Percentiles rank a stretch among this genome's conserved stretches.
phyloP scores from a whole-genome alignment of 2,888 invertebrate genomes.

The Andrena flavipes region DNA sequence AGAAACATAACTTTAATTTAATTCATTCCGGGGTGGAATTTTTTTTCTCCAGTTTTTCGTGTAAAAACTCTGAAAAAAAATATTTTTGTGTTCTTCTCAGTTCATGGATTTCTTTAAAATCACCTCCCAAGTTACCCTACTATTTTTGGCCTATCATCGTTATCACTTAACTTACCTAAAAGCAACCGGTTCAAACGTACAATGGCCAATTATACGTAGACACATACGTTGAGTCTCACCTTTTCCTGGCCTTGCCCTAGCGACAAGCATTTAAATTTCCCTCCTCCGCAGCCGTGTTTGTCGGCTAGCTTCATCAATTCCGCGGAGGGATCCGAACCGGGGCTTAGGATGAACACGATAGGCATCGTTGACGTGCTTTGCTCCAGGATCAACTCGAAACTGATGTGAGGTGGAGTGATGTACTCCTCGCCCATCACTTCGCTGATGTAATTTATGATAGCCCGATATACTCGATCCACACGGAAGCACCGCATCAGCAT shows the following conservation, averaged over 20 bases:
- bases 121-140: no score
- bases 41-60: no score
- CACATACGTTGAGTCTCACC: conserved; percentile 84
- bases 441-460: conserved; percentile 93
- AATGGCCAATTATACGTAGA: no score
- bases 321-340: conserved; percentile 96
- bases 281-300: conserved; percentile 87
- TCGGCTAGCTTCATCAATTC: conserved; percentile 93
- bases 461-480: conserved; percentile 94
- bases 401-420: conserved; percentile 92
- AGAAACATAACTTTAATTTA: background rate
- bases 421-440: conserved; percentile 94
- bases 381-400: conserved; percentile 93
- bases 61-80: no score
- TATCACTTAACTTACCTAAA: no score
- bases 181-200: no score
- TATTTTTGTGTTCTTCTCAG: no score
- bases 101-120: no score
- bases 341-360: conserved; percentile 96
- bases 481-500: conserved; percentile 96
- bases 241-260: conserved; percentile 97
- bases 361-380: conserved; percentile 94
- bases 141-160: no score
- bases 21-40: no score
- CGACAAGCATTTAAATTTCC: conserved; percentile 94